phyloP scores from a whole-genome alignment of 1,140 invertebrate species.

The Hestina assimilis region DNA sequence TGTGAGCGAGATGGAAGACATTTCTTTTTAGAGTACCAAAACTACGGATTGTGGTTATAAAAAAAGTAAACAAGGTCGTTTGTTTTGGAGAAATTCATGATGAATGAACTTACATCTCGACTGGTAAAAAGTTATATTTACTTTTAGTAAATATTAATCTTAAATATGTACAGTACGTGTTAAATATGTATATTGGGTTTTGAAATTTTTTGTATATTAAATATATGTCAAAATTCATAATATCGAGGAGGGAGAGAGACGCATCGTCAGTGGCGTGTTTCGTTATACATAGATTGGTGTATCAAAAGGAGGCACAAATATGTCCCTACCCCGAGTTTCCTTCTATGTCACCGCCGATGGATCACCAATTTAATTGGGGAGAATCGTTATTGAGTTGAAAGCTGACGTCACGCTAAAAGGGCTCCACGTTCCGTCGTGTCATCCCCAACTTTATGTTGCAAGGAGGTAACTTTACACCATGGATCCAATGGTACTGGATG shows the following conservation, averaged over 20 bases:
- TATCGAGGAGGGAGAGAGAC: constrained; percentile 65
- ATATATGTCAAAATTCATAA: too few species aligned
- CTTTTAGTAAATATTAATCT: too few species aligned
- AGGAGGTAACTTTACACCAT: constrained; percentile 87
- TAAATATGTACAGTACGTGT: too few species aligned
- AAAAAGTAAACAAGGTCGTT: neutral
- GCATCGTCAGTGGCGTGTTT: constrained; percentile 64
- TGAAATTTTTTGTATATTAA: too few species aligned
- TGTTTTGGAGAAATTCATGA: neutral
- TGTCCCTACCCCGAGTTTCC: constrained; percentile 90
- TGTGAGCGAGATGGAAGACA: constrained; percentile 32
- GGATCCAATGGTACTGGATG: constrained; percentile 90
- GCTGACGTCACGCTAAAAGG: constrained; percentile 95
- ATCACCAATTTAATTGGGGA: constrained; percentile 86
- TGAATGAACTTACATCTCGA: neutral
- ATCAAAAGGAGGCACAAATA: constrained; percentile 75
- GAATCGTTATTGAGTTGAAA: constrained; percentile 94
- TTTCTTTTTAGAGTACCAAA: constrained; percentile 58
- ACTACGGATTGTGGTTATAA: constrained; percentile 5
- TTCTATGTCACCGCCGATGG: constrained; percentile 93
- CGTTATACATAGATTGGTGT: constrained; percentile 35
- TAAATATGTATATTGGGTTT: too few species aligned
- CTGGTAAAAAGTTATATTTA: too few species aligned
- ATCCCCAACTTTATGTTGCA: constrained; percentile 94
- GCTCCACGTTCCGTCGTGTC: constrained; percentile 90